These are phyloP conservation scores for Drosophila anceps DNA, from an alignment of 2,888 invertebrate genomes.

Conservation along the genomic window DNA sequence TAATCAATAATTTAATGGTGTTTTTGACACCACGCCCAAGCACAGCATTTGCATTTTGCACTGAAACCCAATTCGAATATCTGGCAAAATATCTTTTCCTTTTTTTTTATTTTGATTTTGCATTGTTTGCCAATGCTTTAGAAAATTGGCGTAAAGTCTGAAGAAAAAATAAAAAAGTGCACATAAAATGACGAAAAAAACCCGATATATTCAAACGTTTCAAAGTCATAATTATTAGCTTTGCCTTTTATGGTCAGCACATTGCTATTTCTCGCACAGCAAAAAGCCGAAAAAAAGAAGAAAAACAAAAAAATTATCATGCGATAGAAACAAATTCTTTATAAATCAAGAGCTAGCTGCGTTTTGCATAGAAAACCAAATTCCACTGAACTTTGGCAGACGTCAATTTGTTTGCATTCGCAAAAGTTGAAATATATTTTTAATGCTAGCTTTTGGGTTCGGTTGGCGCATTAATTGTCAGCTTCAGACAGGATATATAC, in stretches of 20 bases:
- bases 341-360: slow-evolving; percentile 69
- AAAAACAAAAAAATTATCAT: slow-evolving; percentile 18
- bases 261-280: slow-evolving; percentile 48
- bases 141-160: slow-evolving; percentile 30
- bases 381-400: slow-evolving; percentile 74
- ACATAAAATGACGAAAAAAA: slow-evolving; percentile 15
- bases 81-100: slow-evolving; percentile 44
- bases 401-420: slow-evolving; percentile 71
- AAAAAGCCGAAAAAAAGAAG: slow-evolving; percentile 18
- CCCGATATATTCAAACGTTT: slow-evolving; percentile 43
- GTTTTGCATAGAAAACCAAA: slow-evolving; percentile 50
- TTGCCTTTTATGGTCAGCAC: slow-evolving; percentile 64
- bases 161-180: slow-evolving; percentile 15
- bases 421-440: slow-evolving; percentile 15
- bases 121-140: slow-evolving; percentile 33
- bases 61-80: slow-evolving; percentile 34
- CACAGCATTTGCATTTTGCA: slow-evolving; percentile 40
- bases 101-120: slow-evolving; percentile 13
- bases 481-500: slow-evolving; percentile 31
- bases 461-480: slow-evolving; percentile 30
- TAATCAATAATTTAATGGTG: slow-evolving; percentile 60
- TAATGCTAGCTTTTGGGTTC: slow-evolving; percentile 27
- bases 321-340: slow-evolving; percentile 59
- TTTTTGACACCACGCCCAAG: slow-evolving; percentile 65
- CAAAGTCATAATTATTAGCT: slow-evolving; percentile 70